Evolutionary conservation across 2,888 invertebrate genomes (phyloP).

Genomic region (Tetranychus piercei): DNA sequence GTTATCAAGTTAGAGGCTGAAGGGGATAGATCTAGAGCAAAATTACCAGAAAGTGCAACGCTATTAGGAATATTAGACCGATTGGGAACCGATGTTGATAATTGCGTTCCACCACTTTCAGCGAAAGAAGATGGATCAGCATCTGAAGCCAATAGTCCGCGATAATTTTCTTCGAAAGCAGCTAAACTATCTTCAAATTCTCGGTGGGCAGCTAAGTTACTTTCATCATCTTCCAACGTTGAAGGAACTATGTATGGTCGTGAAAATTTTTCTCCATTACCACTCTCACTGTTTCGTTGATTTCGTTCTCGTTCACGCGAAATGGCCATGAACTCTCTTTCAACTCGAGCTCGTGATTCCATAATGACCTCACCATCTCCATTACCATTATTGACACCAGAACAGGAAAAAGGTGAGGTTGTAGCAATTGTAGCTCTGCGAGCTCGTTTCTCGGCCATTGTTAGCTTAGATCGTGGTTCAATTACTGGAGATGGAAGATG

Average conservation of each 20-base stretch:
- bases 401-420: slow-evolving; percentile 9
- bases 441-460: slow-evolving; percentile 18
- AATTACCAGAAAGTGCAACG: background rate
- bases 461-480: slow-evolving; percentile 1
- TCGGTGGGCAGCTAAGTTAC: background rate
- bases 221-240: slow-evolving; percentile 2
- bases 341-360: background rate
- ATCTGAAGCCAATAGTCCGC: slow-evolving; percentile 21
- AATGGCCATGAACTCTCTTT: background rate
- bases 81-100: background rate
- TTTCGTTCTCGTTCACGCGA: background rate
- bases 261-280: background rate
- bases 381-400: background rate
- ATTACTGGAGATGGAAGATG: background rate
- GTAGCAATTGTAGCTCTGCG: slow-evolving; percentile 21
- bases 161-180: slow-evolving; percentile 14
- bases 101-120: slow-evolving; percentile 12
- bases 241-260: background rate
- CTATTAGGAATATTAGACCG: background rate
- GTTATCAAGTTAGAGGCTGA: slow-evolving; percentile 1
- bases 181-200: slow-evolving; percentile 15
- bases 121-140: slow-evolving; percentile 10
- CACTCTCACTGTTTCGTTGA: slow-evolving; percentile 1
- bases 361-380: background rate
- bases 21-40: slow-evolving; percentile 5